Percentiles rank a stretch among this genome's conserved stretches.
Evolutionary conservation across 2,888 invertebrate genomes (phyloP).

Genomic region (Odontocolon sp.): DNA sequence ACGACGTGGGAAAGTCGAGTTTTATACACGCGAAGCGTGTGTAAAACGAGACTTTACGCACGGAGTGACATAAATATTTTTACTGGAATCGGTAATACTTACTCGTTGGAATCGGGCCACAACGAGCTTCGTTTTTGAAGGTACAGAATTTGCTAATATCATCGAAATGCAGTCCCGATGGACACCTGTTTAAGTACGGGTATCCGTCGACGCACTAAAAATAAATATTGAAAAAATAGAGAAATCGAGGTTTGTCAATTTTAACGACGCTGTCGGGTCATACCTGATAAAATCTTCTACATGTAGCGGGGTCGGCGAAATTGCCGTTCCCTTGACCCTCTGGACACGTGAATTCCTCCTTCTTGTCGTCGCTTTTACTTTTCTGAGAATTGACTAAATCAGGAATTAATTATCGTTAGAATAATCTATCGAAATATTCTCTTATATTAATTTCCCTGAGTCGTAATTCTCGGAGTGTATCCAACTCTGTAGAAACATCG

Average conservation of each 20-base stretch:
- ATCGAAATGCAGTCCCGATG: conserved; percentile 94
- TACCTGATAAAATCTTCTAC: conserved; percentile 95
- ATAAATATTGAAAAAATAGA: conserved; percentile 12
- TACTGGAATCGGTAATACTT: conserved; percentile 81
- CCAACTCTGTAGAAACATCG: conserved; percentile 20
- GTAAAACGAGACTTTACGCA: too few relatives aligned
- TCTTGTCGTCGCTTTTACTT: conserved; percentile 82
- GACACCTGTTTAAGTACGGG: conserved; percentile 94
- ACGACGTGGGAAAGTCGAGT: too few relatives aligned
- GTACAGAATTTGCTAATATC: conserved; percentile 95
- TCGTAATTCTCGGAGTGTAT: background rate
- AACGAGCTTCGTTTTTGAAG: conserved; percentile 93
- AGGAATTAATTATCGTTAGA: conserved; percentile 31
- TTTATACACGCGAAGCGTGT: too few relatives aligned
- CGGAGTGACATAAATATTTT: background rate
- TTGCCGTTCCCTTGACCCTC: conserved; percentile 92
- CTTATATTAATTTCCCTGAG: background rate
- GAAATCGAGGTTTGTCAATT: background rate
- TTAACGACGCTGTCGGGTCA: background rate
- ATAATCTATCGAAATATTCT: background rate
- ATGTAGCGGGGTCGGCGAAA: conserved; percentile 94
- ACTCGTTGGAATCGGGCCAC: conserved; percentile 95
- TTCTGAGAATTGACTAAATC: conserved; percentile 81
- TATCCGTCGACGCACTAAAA: conserved; percentile 94
- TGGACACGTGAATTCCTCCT: conserved; percentile 89